Percentiles rank a stretch among this genome's conserved stretches.
Conservation (phyloP, 2,888 invertebrate genomes). For the Mesorhabditis sp. region DNA sequence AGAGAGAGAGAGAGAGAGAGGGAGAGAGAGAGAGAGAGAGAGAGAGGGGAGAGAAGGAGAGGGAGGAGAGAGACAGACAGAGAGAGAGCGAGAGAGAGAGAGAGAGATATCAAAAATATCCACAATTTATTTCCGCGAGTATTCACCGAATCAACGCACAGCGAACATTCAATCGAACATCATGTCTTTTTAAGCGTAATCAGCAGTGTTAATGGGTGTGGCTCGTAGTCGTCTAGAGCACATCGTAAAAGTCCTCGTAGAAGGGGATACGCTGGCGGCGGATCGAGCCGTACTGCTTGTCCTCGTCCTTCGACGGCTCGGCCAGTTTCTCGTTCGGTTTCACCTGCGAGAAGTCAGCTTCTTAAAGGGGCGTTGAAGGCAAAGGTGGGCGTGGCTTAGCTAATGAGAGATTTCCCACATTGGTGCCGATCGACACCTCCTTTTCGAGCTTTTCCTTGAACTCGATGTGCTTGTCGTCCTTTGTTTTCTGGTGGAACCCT, state of each 20-base stretch:
- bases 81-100: background rate
- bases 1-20: background rate
- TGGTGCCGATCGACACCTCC: background rate
- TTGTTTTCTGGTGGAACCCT: too few relatives aligned
- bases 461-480: too few relatives aligned
- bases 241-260: constrained; percentile 2
- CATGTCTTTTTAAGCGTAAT: too few relatives aligned
- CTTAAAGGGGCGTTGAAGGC: too few relatives aligned
- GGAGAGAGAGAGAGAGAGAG: background rate
- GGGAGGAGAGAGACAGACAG: background rate
- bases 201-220: too few relatives aligned
- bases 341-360: too few relatives aligned
- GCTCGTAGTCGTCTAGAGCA: background rate
- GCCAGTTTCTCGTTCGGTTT: too few relatives aligned
- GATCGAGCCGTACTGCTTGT: background rate
- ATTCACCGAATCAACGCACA: too few relatives aligned
- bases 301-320: too few relatives aligned
- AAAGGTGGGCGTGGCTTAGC: too few relatives aligned
- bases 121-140: too few relatives aligned
- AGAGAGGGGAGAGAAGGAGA: background rate
- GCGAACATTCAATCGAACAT: too few relatives aligned
- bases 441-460: background rate
- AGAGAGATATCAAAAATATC: background rate
- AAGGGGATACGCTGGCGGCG: background rate
- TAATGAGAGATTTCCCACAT: background rate